Evolutionary conservation across 1,140 invertebrate genomes (phyloP).

Genomic region (Scaptomyza pallida): DNA sequence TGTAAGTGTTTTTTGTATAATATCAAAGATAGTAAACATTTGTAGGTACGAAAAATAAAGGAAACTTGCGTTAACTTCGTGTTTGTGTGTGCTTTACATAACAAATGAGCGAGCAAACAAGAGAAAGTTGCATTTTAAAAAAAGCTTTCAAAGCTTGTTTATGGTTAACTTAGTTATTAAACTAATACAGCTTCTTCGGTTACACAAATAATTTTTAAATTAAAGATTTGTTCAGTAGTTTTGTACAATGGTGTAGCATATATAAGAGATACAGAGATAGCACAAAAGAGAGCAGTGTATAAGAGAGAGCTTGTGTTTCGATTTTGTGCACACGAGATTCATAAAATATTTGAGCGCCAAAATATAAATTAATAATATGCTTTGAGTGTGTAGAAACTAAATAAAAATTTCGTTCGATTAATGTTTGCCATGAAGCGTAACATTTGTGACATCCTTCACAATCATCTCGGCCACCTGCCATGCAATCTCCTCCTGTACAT

Average conservation of each 20-base stretch:
- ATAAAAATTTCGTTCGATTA: conserved; percentile 26
- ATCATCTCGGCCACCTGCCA: conserved; percentile 98
- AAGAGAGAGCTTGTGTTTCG: conserved; percentile 23
- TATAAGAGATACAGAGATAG: conserved; percentile 10
- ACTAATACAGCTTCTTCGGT: conserved; percentile 34
- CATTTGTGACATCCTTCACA: conserved; percentile 94
- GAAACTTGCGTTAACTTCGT: conserved; percentile 32
- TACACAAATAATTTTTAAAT: conserved; percentile 12
- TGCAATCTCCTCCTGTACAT: conserved; percentile 96
- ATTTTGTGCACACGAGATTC: conserved; percentile 51
- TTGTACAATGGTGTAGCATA: conserved; percentile 22
- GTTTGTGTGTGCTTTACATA: conserved; percentile 37
- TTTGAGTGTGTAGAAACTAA: conserved; percentile 16
- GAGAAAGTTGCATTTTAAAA: conserved; percentile 8
- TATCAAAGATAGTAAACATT: background rate
- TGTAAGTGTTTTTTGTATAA: conserved; percentile 5
- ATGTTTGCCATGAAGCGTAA: conserved; percentile 87
- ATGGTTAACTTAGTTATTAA: conserved; percentile 18
- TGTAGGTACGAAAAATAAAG: conserved; percentile 45
- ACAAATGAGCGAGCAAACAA: conserved; percentile 30
- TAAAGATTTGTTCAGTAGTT: conserved; percentile 24
- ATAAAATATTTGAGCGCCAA: conserved; percentile 41
- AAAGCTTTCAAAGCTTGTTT: conserved; percentile 29
- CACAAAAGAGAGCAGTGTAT: conserved; percentile 10
- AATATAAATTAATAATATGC: conserved; percentile 16